Conservation (phyloP, 1,140 invertebrate species). For the Dinoponera quadriceps region DNA sequence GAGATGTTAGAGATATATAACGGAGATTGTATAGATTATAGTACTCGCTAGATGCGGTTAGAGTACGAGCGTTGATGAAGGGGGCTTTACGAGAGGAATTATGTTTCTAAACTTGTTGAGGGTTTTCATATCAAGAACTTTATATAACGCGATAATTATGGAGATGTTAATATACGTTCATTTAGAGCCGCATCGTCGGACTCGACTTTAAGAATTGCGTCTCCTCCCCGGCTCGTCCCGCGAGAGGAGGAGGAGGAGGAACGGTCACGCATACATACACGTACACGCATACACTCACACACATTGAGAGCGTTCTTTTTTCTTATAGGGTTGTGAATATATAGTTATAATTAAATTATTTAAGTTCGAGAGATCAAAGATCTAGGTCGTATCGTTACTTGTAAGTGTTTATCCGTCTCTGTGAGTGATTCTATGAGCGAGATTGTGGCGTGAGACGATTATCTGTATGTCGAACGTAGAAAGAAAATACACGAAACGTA, state of each 20-base stretch:
- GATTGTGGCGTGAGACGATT: slow-evolving; percentile 54
- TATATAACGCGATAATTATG: slow-evolving; percentile 53
- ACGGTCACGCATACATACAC: no score
- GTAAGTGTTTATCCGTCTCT: slow-evolving; percentile 57
- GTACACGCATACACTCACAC: not conserved
- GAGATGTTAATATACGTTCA: slow-evolving; percentile 56
- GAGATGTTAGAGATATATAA: slow-evolving; percentile 64
- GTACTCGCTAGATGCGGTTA: slow-evolving; percentile 24
- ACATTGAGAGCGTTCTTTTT: slow-evolving; percentile 63
- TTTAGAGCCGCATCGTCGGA: slow-evolving; percentile 34
- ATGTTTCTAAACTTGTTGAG: slow-evolving; percentile 63
- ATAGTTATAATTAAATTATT: slow-evolving; percentile 67
- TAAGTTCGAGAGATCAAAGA: slow-evolving; percentile 70
- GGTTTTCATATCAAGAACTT: slow-evolving; percentile 58
- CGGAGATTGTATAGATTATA: slow-evolving; percentile 62
- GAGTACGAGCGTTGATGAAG: slow-evolving; percentile 28
- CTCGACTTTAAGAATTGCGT: slow-evolving; percentile 55
- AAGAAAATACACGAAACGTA: slow-evolving; percentile 35
- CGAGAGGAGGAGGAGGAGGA: slow-evolving; percentile 7
- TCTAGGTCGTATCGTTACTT: slow-evolving; percentile 61
- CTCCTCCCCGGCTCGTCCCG: not conserved
- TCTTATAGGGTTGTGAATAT: slow-evolving; percentile 74
- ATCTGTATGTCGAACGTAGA: slow-evolving; percentile 52
- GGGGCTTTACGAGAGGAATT: slow-evolving; percentile 43
- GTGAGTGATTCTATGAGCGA: slow-evolving; percentile 47